Evolutionary conservation across 1,140 invertebrate genomes (phyloP).

Genomic region (Drosophila bifasciata): DNA sequence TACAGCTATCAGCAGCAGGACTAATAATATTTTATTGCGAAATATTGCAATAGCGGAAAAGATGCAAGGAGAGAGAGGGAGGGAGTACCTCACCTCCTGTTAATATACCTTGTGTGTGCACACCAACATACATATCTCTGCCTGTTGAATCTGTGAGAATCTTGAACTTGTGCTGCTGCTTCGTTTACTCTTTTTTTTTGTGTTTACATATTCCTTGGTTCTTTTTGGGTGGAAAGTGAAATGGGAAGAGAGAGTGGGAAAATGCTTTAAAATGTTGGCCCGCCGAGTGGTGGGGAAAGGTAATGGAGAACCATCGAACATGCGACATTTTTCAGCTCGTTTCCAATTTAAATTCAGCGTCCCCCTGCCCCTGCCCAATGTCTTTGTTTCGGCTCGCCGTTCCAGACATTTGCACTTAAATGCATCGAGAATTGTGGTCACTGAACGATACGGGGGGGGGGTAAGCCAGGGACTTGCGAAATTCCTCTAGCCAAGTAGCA

Average conservation of each 20-base stretch:
- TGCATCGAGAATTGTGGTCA: conserved; percentile 71
- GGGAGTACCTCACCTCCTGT: too few relatives aligned
- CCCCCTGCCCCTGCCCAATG: conserved; percentile 6
- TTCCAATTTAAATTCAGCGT: conserved; percentile 67
- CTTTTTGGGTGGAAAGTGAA: conserved; percentile 60
- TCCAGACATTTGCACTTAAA: conserved; percentile 77
- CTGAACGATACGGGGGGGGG: conserved; percentile 36
- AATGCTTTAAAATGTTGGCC: neutral
- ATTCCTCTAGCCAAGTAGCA: conserved; percentile 48
- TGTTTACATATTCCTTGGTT: conserved; percentile 49
- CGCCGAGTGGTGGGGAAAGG: too few relatives aligned
- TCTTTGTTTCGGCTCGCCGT: conserved; percentile 49
- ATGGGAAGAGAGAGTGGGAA: conserved; percentile 40
- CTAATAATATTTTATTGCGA: too few relatives aligned
- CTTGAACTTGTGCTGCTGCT: conserved; percentile 76
- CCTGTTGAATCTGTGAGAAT: conserved; percentile 67
- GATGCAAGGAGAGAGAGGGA: too few relatives aligned
- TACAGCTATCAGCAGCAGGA: too few relatives aligned
- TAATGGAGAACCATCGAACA: conserved; percentile 38
- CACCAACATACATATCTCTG: conserved; percentile 4
- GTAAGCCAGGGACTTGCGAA: conserved; percentile 46
- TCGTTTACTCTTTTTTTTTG: conserved; percentile 68
- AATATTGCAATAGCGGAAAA: too few relatives aligned
- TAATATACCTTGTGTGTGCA: neutral
- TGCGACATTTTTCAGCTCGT: conserved; percentile 68